phyloP scores from a whole-genome alignment of 2,113 vertebrate species.

The Lagopus muta region DNA sequence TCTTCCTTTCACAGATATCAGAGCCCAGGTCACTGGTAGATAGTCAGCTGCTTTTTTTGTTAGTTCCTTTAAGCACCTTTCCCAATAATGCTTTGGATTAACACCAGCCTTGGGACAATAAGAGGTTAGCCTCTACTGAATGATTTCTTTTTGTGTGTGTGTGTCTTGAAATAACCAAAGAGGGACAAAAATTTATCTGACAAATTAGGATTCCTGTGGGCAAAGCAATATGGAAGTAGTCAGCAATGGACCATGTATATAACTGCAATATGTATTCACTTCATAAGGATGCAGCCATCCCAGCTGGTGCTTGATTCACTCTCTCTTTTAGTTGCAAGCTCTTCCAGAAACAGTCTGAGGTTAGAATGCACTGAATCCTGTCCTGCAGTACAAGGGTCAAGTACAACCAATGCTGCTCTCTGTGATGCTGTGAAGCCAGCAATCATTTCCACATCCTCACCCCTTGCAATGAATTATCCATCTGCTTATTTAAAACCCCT shows the following conservation, averaged over 20 bases:
- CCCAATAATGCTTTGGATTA: constrained; percentile 12
- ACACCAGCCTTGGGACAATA: not conserved
- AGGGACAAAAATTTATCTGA: not conserved
- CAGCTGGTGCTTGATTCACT: not conserved
- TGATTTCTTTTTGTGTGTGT: not conserved
- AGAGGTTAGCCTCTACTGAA: not conserved
- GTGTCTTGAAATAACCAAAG: not conserved
- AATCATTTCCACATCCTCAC: not conserved
- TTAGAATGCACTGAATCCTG: not conserved
- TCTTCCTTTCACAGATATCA: constrained; percentile 12
- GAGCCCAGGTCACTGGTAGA: not conserved
- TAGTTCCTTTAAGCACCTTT: constrained; percentile 18
- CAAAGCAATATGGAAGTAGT: not conserved
- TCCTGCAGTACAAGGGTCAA: not conserved
- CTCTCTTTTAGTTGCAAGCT: not conserved
- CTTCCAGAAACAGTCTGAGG: not conserved
- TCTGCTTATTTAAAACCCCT: not conserved
- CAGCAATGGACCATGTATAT: not conserved
- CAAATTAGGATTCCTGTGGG: not conserved
- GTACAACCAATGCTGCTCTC: not conserved
- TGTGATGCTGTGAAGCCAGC: not conserved
- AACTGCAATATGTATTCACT: not conserved
- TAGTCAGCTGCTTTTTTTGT: constrained; percentile 30
- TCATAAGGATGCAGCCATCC: not conserved
- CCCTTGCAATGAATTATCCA: not conserved